Percentiles rank a stretch among this genome's conserved stretches.
Conservation (phyloP, 2,888 invertebrate genomes). For the Lissocephala sabroskyi region DNA sequence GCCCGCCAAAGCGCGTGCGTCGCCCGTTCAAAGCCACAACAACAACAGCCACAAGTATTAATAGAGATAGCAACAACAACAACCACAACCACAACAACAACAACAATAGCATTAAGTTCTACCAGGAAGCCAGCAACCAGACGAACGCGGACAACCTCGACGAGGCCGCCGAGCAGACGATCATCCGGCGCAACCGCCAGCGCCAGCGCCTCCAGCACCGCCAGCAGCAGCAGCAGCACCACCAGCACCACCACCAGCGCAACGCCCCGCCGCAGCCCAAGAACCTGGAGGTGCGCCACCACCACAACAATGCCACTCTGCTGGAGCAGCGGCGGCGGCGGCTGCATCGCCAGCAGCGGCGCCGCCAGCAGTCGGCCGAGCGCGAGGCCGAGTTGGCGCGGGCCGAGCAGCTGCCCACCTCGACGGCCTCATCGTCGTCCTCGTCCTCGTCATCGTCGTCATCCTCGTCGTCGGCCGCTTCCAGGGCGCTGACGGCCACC, state of each 20-base stretch:
- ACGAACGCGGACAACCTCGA: conserved; percentile 13
- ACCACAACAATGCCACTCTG: conserved; percentile 60
- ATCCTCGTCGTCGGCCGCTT: conserved; percentile 19
- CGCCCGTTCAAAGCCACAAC: conserved; percentile 17
- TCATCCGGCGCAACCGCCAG: conserved; percentile 33
- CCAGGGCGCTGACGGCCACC: conserved; percentile 56
- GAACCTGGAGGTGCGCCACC: conserved; percentile 61
- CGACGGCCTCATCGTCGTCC: conserved; percentile 32
- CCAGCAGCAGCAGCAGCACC: conserved; percentile 2
- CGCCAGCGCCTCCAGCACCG: conserved; percentile 25
- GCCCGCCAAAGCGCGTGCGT: conserved; percentile 27
- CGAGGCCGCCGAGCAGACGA: conserved; percentile 27
- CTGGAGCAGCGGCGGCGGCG: conserved; percentile 32
- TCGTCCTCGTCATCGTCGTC: conserved; percentile 32
- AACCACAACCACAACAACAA: conserved; percentile 28
- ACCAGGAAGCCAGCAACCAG: too few relatives aligned
- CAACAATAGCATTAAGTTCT: too few relatives aligned
- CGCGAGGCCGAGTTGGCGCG: conserved; percentile 28
- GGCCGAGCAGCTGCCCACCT: conserved; percentile 30
- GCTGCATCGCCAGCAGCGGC: conserved; percentile 26
- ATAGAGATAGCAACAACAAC: conserved; percentile 48
- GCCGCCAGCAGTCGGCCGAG: conserved; percentile 16
- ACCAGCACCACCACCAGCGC: conserved; percentile 14
- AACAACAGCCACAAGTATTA: conserved; percentile 39
- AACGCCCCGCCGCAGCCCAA: conserved; percentile 54